A percentile compares a stretch with the other conserved stretches of the same genome.
Evolutionary conservation across 2,797 vertebrate genomes (phyloP).

Genomic region (Helostoma temminkii): DNA sequence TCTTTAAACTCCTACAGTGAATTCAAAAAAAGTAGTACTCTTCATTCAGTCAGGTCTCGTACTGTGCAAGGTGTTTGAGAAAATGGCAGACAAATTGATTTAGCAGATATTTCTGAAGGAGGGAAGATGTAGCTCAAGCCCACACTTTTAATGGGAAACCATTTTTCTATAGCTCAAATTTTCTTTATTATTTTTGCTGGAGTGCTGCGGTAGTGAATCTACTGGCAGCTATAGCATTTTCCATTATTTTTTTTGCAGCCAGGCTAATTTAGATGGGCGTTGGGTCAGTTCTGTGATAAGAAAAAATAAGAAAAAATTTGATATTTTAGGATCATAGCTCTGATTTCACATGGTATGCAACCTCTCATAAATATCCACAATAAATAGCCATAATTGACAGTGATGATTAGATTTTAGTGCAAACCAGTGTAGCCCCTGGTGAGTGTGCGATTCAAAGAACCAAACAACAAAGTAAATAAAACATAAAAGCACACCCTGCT

Average conservation of each 20-base stretch:
- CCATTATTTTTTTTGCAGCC: slow-evolving; percentile 4
- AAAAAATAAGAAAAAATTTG: not conserved
- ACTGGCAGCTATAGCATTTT: not conserved
- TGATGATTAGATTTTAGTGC: slow-evolving; percentile 24
- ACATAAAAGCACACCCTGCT: slow-evolving; percentile 47
- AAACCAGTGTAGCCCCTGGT: slow-evolving; percentile 17
- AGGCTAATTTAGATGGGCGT: not conserved
- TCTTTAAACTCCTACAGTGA: slow-evolving; percentile 14
- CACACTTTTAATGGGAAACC: slow-evolving; percentile 11
- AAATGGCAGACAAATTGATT: slow-evolving; percentile 54
- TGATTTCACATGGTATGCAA: slow-evolving; percentile 24
- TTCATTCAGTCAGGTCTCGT: slow-evolving; percentile 27
- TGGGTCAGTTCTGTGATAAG: slow-evolving; percentile 13
- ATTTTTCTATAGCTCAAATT: slow-evolving; percentile 10
- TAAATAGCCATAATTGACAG: slow-evolving; percentile 10
- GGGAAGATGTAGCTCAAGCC: slow-evolving; percentile 14
- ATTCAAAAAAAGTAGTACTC: slow-evolving; percentile 11
- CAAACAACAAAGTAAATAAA: slow-evolving; percentile 65
- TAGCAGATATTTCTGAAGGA: slow-evolving; percentile 36
- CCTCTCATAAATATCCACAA: not conserved
- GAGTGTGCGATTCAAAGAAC: slow-evolving; percentile 27
- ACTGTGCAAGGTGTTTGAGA: slow-evolving; percentile 24
- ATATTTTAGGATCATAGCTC: slow-evolving; percentile 3
- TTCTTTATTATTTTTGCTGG: slow-evolving; percentile 10
- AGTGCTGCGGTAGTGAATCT: slow-evolving; percentile 5